These are phyloP conservation scores for Porites rus DNA, from an alignment of 92 coral and sea anemone genomes.

Conservation along the genomic window DNA sequence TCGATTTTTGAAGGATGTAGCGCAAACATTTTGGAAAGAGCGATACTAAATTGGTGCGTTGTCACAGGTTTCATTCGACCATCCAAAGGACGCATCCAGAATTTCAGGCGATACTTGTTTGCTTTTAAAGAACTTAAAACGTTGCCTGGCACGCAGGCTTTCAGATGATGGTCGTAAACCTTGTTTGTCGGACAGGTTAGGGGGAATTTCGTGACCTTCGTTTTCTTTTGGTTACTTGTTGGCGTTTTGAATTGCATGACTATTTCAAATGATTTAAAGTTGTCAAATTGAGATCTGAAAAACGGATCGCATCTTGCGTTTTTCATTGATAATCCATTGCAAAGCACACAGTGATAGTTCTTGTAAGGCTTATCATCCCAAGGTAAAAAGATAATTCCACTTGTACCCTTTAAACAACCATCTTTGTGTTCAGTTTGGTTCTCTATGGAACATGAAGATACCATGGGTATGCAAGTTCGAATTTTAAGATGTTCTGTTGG, in stretches of 20 bases:
- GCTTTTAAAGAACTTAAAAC: slow-evolving; percentile 56
- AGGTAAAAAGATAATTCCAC: slow-evolving; percentile 40
- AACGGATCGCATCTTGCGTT: slow-evolving; percentile 70
- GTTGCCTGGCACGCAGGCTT: slow-evolving; percentile 57
- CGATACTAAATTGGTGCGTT: slow-evolving; percentile 43
- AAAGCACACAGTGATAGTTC: slow-evolving; percentile 71
- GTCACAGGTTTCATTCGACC: slow-evolving; percentile 38
- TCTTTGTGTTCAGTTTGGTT: slow-evolving; percentile 34
- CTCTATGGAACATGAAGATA: slow-evolving; percentile 60
- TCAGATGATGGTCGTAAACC: slow-evolving; percentile 69
- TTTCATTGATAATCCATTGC: slow-evolving; percentile 49
- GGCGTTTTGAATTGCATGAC: slow-evolving; percentile 35
- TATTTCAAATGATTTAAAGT: slow-evolving; percentile 81
- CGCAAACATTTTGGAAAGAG: slow-evolving; percentile 37
- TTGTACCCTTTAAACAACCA: slow-evolving; percentile 56
- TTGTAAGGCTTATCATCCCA: slow-evolving; percentile 40
- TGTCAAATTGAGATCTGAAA: slow-evolving; percentile 27
- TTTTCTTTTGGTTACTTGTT: background rate
- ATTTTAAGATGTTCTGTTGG: background rate
- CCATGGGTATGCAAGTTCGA: slow-evolving; percentile 66
- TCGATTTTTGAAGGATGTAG: slow-evolving; percentile 56
- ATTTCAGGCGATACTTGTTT: slow-evolving; percentile 65
- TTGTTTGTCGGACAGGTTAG: slow-evolving; percentile 19
- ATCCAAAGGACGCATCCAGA: slow-evolving; percentile 75
- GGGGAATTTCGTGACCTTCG: background rate